phyloP scores from a whole-genome alignment of 1,140 invertebrate species.

The Drepana arcuata region DNA sequence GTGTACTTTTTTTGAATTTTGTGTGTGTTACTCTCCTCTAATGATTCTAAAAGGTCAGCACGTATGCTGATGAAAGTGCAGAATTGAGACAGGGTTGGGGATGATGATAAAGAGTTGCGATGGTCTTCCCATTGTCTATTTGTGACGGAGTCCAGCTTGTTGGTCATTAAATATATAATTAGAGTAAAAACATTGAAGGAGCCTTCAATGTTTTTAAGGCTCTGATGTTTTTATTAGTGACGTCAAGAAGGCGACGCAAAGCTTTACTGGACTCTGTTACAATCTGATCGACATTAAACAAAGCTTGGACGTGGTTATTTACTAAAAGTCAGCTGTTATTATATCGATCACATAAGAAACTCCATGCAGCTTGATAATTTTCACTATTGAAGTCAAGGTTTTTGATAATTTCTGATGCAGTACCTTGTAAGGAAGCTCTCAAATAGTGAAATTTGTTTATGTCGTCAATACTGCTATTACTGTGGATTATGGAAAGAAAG shows the following conservation, averaged over 20 bases:
- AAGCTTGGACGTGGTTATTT: constrained; percentile 20
- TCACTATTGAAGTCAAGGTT: constrained; percentile 17
- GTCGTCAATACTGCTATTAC: background rate
- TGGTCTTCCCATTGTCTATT: no score
- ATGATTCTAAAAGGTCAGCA: no score
- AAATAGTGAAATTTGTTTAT: constrained; percentile 12
- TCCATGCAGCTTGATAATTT: constrained; percentile 34
- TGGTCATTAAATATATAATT: constrained; percentile 4
- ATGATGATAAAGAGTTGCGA: no score
- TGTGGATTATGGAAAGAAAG: constrained; percentile 5
- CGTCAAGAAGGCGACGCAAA: constrained; percentile 5
- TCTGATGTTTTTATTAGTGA: constrained; percentile 1
- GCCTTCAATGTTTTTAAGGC: constrained; percentile 5
- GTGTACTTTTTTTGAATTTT: no score
- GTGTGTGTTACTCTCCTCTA: no score
- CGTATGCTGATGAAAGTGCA: no score
- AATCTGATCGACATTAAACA: constrained; percentile 18
- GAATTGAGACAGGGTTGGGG: no score
- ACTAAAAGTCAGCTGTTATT: constrained; percentile 25
- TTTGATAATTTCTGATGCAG: constrained; percentile 11
- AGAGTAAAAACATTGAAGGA: constrained; percentile 2
- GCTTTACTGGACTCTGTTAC: constrained; percentile 5
- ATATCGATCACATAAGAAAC: constrained; percentile 21
- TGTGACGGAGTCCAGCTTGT: no score
- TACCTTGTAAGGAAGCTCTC: constrained; percentile 2